A percentile compares a stretch with the other conserved stretches of the same genome.
These are phyloP conservation scores for Drymodes brunneopygia DNA, from an alignment of 2,113 vertebrate species.

Conservation along the genomic window DNA sequence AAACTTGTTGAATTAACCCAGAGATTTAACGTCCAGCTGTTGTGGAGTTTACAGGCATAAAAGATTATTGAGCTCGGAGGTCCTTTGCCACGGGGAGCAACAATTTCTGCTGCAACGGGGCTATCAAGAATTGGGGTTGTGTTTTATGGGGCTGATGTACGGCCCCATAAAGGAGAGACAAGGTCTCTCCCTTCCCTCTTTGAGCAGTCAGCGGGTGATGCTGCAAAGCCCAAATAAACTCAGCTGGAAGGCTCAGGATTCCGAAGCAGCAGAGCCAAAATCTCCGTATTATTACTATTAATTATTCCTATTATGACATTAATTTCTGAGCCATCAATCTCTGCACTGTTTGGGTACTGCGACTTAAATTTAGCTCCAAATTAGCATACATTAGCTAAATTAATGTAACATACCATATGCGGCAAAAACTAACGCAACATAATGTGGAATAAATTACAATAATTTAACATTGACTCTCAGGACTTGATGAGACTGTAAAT, in stretches of 20 bases:
- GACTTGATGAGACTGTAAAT: conserved; percentile 53
- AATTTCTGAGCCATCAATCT: conserved; percentile 51
- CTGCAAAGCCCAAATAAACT: neutral
- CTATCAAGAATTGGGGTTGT: neutral
- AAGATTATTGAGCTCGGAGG: neutral
- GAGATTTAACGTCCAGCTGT: conserved; percentile 31
- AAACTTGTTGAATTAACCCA: conserved; percentile 31
- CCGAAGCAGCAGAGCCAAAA: neutral
- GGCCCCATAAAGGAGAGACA: neutral
- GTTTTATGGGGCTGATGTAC: conserved; percentile 21
- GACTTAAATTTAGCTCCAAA: conserved; percentile 50
- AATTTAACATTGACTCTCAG: conserved; percentile 59
- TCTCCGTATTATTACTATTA: conserved; percentile 25
- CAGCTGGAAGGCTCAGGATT: neutral
- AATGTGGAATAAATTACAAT: conserved; percentile 64
- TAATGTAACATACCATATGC: conserved; percentile 58
- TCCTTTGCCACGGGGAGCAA: neutral
- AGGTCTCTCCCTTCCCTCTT: neutral
- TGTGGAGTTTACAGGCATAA: neutral
- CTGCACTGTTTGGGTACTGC: neutral
- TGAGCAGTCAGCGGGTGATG: neutral
- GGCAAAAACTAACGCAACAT: conserved; percentile 25
- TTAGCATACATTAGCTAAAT: conserved; percentile 65
- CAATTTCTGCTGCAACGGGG: neutral
- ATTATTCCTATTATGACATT: conserved; percentile 53